Evolutionary conservation across 2,888 invertebrate species (phyloP).

Genomic region (Eupithecia tripunctaria): DNA sequence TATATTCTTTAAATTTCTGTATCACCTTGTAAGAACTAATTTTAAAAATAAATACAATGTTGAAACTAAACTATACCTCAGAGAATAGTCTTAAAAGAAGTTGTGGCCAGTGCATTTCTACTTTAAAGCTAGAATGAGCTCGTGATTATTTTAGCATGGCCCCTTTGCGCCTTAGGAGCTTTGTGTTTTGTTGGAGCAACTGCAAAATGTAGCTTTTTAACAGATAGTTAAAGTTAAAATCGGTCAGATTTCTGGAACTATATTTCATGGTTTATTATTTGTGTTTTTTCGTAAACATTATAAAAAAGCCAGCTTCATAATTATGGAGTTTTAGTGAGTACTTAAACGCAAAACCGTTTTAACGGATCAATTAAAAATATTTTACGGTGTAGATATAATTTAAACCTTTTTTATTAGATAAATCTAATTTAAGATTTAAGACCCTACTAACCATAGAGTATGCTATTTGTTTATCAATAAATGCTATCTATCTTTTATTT

Average conservation of each 20-base stretch:
- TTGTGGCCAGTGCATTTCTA: slow-evolving; percentile 13
- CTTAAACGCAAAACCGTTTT: too few species aligned
- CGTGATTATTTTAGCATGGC: slow-evolving; percentile 14
- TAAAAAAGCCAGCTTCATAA: not conserved
- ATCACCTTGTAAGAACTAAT: slow-evolving; percentile 9
- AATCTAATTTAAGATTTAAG: too few species aligned
- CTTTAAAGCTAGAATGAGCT: slow-evolving; percentile 15
- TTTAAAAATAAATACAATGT: slow-evolving; percentile 9
- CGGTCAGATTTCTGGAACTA: not conserved
- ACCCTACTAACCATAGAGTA: too few species aligned
- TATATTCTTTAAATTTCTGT: not conserved
- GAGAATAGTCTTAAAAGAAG: slow-evolving; percentile 9
- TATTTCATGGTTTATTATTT: not conserved
- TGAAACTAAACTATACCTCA: slow-evolving; percentile 5
- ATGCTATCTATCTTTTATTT: too few species aligned
- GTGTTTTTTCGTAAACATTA: not conserved
- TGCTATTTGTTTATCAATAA: too few species aligned
- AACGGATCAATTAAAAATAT: too few species aligned
- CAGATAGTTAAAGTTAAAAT: not conserved
- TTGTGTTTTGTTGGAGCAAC: slow-evolving; percentile 6
- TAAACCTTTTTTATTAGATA: too few species aligned
- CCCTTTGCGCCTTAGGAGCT: slow-evolving; percentile 10
- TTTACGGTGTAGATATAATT: too few species aligned
- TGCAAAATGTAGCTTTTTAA: slow-evolving; percentile 7
- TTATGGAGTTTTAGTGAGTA: not conserved